These are phyloP conservation scores for Procavia capensis DNA, from an alignment of 2,113 vertebrate genomes.

Conservation along the genomic window DNA sequence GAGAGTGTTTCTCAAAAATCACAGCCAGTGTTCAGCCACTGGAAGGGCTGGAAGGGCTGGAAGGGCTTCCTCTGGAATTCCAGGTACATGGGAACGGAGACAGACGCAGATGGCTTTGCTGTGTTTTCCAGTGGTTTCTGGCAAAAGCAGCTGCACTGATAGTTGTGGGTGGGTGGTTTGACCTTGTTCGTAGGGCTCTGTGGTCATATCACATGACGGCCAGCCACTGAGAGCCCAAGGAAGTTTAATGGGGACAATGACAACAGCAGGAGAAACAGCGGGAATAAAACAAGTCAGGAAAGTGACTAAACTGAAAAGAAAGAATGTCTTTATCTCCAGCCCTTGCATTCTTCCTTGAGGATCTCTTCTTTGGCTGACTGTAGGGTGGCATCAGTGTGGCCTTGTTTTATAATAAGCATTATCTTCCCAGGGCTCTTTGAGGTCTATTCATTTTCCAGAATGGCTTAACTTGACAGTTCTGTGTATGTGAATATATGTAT, in stretches of 20 bases:
- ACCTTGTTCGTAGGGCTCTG: neutral
- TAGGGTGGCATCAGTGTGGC: neutral
- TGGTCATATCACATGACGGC: neutral
- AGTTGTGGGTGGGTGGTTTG: neutral
- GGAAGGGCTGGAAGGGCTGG: neutral
- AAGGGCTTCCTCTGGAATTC: neutral
- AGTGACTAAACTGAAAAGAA: neutral
- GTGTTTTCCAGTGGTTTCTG: neutral
- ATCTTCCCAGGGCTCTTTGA: conserved; percentile 33
- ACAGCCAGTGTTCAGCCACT: neutral
- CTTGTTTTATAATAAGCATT: conserved; percentile 47
- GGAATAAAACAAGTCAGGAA: neutral
- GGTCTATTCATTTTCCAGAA: conserved; percentile 31
- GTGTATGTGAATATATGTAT: neutral
- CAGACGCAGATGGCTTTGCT: fast-evolving
- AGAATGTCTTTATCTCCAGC: neutral
- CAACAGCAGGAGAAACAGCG: neutral
- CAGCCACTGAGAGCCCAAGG: neutral
- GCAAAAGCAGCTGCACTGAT: neutral
- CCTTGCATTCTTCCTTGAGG: neutral
- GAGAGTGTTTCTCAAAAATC: neutral
- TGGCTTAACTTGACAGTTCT: conserved; percentile 30
- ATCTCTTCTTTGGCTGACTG: neutral
- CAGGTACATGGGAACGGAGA: neutral
- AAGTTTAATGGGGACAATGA: neutral